Evolutionary conservation across 2,113 vertebrate genomes (phyloP), one percentile per base, ranked within the genome.

Genomic region (Calonectris borealis): DNA sequence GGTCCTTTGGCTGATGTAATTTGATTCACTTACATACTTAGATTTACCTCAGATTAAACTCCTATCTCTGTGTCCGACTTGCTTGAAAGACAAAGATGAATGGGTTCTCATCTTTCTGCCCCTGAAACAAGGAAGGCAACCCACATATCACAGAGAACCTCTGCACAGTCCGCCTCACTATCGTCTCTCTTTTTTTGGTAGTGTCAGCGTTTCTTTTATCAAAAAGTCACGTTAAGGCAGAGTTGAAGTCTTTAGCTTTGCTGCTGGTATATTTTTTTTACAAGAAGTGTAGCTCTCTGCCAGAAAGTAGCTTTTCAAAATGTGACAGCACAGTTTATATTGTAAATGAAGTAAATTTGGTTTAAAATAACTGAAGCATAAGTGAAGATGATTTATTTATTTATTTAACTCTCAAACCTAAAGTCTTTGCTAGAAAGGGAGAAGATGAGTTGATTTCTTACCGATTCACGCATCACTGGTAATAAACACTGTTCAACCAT

Each of bases 221-320:
- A 9, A 89, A 86, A 79, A 69, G 73, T 20, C 58, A 42, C 34
- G 84, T 64, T 57, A 31, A 46, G 40, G 31, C n/a, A 60, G 57
- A 66, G 46, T 38, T 0, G 0, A 34, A 14, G 2, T 57, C 40
- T 68, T 81, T 17, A 90, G 42, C 18, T 84, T 84, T 88, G 65
- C 46, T 79, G 34, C 36, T 86, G 36, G 6, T 75, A 4, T 52
- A 16, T 52, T 40, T 61, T 40, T 80, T 92, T 94, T 55, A 44
- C 36, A 86, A 84, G 49, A 87, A 57, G 16, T 51, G 38, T 70
- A 77, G 32, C 13, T 58, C 31, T 88, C 71, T 89, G 83, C 75
- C 79, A 93, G 65, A 71, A 93, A 93, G 70, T 68, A 86, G 82
- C 66, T 87, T 94, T 92, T 93, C 49, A 93, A 87, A 93, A 72